Evolutionary conservation across 2,888 invertebrate genomes (phyloP).

Genomic region (Hydropsyche betteni): DNA sequence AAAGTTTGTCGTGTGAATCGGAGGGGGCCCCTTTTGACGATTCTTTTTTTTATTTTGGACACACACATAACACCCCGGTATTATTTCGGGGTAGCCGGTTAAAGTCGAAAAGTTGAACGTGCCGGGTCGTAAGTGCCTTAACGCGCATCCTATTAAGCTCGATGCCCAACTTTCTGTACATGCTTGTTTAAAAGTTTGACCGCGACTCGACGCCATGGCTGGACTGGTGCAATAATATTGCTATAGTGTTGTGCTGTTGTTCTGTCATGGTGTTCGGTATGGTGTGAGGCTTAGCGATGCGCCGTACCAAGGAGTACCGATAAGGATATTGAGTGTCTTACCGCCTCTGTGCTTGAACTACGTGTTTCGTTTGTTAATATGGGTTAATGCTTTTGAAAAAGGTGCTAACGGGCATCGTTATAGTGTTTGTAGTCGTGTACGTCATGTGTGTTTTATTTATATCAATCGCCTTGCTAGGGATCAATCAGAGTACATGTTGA

Average conservation of each 20-base stretch:
- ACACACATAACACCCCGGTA: no score
- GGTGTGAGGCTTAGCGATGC: no score
- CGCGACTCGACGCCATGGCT: not conserved
- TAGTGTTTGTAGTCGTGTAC: no score
- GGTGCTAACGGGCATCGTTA: no score
- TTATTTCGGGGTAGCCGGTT: no score
- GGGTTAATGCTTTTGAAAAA: no score
- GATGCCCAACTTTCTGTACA: not conserved
- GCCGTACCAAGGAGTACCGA: no score
- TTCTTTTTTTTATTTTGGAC: not conserved
- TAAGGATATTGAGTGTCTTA: no score
- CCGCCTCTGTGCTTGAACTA: no score
- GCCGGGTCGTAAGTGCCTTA: constrained; percentile 11
- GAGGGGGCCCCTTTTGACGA: not conserved
- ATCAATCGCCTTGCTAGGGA: not conserved
- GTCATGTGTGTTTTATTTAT: not conserved
- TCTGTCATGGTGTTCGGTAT: no score
- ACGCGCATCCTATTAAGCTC: constrained; percentile 10
- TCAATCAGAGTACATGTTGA: not conserved
- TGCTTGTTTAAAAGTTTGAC: constrained; percentile 18
- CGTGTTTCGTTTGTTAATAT: no score
- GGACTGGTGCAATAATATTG: not conserved
- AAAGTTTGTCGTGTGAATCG: constrained; percentile 2
- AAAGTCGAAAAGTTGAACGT: not conserved
- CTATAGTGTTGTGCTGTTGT: no score